phyloP scores from a whole-genome alignment of 2,113 vertebrate species.

The Siphamia tubifer region DNA sequence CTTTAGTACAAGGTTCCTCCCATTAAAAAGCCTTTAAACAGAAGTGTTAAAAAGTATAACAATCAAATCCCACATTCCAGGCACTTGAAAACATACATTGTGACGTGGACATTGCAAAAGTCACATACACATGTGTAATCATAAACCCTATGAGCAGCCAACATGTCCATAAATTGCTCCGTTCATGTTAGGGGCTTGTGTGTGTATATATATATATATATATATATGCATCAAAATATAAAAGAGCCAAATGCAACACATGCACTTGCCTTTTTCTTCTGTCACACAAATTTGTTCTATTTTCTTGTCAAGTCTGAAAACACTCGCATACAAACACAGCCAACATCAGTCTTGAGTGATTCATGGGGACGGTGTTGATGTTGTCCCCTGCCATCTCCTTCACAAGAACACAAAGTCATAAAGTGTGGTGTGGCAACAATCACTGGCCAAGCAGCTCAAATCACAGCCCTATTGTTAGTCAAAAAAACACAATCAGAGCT shows the following conservation, averaged over 20 bases:
- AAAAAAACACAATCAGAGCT: conserved; percentile 63
- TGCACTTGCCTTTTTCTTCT: not conserved
- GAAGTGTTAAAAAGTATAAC: too few relatives aligned
- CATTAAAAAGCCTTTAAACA: too few relatives aligned
- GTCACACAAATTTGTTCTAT: not conserved
- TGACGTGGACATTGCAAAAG: not conserved
- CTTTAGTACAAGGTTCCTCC: too few relatives aligned
- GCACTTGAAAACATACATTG: not conserved
- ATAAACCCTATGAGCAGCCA: not conserved
- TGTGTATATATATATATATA: too few relatives aligned
- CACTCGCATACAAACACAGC: conserved; percentile 10
- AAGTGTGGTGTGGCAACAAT: conserved; percentile 45
- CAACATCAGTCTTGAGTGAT: conserved; percentile 2
- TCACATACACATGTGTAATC: not conserved
- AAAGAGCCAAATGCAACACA: not conserved
- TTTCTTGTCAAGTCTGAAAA: not conserved
- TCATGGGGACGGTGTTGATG: conserved; percentile 20
- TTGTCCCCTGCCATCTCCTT: conserved; percentile 18
- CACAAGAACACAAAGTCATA: conserved; percentile 30
- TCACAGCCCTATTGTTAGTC: conserved; percentile 66
- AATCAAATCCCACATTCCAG: too few relatives aligned
- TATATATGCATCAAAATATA: not conserved
- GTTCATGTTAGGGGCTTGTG: too few relatives aligned
- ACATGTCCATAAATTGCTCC: too few relatives aligned
- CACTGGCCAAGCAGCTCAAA: conserved; percentile 48